Base-by-base conservation (phyloP, 2,888 invertebrate species). In the Tiliacea citrago region DNA sequence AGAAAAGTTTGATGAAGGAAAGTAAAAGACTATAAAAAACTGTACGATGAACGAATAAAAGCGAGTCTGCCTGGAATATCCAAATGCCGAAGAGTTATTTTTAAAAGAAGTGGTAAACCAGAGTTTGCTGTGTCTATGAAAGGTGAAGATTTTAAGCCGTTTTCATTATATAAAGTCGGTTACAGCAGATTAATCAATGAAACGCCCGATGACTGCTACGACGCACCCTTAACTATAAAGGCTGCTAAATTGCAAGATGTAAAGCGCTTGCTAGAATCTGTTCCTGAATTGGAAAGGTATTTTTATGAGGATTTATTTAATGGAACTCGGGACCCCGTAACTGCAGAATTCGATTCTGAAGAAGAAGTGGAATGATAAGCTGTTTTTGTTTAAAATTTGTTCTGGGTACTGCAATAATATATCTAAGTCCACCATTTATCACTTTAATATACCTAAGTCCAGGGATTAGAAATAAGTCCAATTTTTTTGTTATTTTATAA, bases 391-490 rank as follows among this genome's bases (percentile, higher is more conserved):
- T 35, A 18, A 29, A 69, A 1, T 0, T 61, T 69, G 69, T 69
- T 9, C 60, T 61, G 69, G 35, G 35, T 69, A 69, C 49, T 10
- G 60, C 60, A 69, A 69, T 69, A 51, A 69, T 61, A 61, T 69
- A 69, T 49, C 60, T 68, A 68, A 60, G 97, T 58, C 98, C 98
- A 79, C n/a, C 39, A 68, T 55, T 55, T 55, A 24, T 55, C 55
- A 55, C 24, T 55, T 8, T 24, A 55, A 55, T 13, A 55, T 55
- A 8, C 13, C 24, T 55, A 55, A 55, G 55, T 55, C 55, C 55
- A 55, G 24, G 55, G 24, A 55, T 55, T 55, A 55, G 55, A 55
- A 55, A 55, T 55, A 55, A 55, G 55, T 55, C 55, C 55, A 55
- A 8, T 24, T 24, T 55, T 24, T 55, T 24, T 55, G 13, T 13